Base-by-base conservation (phyloP, 2,888 invertebrate species). In the Synergus itoensis region DNA sequence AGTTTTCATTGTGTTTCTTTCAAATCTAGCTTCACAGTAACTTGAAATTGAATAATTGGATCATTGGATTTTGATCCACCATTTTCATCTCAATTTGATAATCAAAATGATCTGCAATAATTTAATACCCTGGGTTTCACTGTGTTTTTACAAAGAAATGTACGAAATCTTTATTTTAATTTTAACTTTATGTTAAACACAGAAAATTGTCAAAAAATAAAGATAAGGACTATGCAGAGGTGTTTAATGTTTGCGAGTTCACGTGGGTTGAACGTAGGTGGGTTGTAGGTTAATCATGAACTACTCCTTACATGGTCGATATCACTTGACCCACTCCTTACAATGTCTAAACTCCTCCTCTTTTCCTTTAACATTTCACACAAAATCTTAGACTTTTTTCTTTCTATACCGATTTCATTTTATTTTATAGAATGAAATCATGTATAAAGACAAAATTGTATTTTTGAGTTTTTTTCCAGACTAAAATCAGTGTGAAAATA, bases 251-350 rank as follows among this genome's bases (percentile, higher is more conserved):
- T 76, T 62, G 62, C 60, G 18, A 4, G 18, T 14, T 28, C 57
- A 45, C 18, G 45, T 28, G 18, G 77, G 75, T 28, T 14, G 64
- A 79, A 80, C 64, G 78, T 79, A 81, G 81, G 81, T 82, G 45
- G 21, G 53, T 36, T 4, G 9, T n/a, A 77, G 77, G 21, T 77
- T 78, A 79, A 76, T 78, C 80, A 82, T 63, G 69, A 73, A 57
- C 73, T 53, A 73, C 53, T 48, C 53, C 73, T 73, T 73, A 82
- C 78, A 82, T 83, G 85, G 85, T 89, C 89, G 83, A 89, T 89
- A 89, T 85, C 85, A 85, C 89, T 89, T 88, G 88, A 89, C 87
- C 88, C 86, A 86, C 86, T 89, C 84, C 82, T 85, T 78, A 40
- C 53, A 73, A 57, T 57, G 53, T 11, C 48, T 67, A 65, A 57